These are phyloP conservation scores for Poeciliopsis infans DNA, from an alignment of 2,797 vertebrate species.

Conservation along the genomic window DNA sequence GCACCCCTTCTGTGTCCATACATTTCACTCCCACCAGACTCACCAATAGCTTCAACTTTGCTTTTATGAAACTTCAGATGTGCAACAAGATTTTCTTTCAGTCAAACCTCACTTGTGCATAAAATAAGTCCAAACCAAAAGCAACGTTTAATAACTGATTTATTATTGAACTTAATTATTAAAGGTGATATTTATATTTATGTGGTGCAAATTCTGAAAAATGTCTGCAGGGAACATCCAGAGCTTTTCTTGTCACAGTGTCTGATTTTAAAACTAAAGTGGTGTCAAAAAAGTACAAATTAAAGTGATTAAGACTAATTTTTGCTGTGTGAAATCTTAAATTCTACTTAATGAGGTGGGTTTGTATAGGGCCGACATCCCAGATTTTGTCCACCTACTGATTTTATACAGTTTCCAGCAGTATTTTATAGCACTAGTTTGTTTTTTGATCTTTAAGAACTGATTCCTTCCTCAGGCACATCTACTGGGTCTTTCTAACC, in stretches of 20 bases:
- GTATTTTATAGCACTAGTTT: background rate
- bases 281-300: background rate
- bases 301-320: background rate
- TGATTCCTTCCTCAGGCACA: background rate
- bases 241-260: background rate
- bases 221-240: background rate
- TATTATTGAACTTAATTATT: background rate
- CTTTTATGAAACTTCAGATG: background rate
- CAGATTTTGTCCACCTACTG: background rate
- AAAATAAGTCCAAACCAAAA: background rate
- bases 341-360: background rate
- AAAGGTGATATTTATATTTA: background rate
- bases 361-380: background rate
- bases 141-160: background rate
- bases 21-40: background rate
- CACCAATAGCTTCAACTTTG: background rate
- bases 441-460: background rate
- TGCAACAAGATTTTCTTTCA: background rate
- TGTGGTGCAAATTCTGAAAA: background rate
- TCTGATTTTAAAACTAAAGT: background rate
- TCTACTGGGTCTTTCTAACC: background rate
- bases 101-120: too few species aligned
- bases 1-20: background rate
- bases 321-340: background rate
- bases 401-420: background rate